Evolutionary conservation across 2,797 vertebrate genomes (phyloP).

Genomic region (Argya squamiceps): DNA sequence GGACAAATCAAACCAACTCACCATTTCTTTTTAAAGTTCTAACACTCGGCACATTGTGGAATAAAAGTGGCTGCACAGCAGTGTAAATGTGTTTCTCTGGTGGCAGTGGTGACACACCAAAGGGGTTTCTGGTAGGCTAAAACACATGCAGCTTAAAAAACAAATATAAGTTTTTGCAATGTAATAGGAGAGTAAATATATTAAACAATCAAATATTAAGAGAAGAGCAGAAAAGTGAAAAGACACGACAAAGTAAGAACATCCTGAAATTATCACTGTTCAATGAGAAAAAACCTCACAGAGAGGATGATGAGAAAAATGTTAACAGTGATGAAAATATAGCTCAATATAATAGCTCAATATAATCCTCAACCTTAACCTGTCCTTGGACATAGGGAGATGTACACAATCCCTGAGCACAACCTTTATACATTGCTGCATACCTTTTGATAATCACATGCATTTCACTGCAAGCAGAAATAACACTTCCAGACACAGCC

Average conservation of each 20-base stretch:
- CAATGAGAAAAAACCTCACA: fast-evolving
- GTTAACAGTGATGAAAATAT: neutral
- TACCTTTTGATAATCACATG: neutral
- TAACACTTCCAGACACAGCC: neutral
- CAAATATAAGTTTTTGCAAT: neutral
- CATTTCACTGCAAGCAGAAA: neutral
- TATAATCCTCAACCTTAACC: neutral
- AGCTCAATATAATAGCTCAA: neutral
- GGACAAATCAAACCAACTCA: neutral
- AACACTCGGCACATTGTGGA: neutral
- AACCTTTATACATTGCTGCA: neutral
- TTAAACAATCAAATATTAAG: neutral
- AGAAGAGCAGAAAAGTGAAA: neutral
- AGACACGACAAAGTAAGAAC: neutral
- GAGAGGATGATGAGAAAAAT: neutral
- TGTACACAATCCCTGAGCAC: neutral
- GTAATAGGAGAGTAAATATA: neutral
- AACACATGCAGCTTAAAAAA: neutral
- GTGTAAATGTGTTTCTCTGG: neutral
- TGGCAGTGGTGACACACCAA: neutral
- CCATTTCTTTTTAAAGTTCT: neutral
- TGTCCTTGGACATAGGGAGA: neutral
- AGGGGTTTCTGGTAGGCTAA: neutral
- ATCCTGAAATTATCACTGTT: neutral
- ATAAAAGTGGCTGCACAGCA: neutral